Conservation (phyloP, 2,113 vertebrate species). For the Vulpes lagopus region DNA sequence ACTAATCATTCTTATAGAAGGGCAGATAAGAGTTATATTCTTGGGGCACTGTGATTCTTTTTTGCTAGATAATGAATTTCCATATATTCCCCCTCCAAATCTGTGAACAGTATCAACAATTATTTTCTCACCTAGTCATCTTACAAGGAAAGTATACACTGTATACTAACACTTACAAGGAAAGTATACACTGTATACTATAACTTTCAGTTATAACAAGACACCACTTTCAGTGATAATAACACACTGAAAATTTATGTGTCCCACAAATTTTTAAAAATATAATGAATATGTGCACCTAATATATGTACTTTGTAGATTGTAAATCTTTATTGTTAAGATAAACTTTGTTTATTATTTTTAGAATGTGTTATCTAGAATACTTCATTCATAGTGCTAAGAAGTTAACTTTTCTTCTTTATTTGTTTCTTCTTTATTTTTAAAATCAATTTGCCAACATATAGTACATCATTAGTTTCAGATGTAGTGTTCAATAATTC, state of each 20-base stretch:
- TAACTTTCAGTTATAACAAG: not conserved
- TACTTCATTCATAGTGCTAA: not conserved
- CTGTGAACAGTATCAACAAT: not conserved
- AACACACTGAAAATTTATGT: too few relatives aligned
- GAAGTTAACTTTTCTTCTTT: not conserved
- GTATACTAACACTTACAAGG: too few relatives aligned
- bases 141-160: not conserved
- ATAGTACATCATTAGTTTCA: too few relatives aligned
- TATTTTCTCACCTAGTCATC: not conserved
- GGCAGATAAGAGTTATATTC: not conserved
- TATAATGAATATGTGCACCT: not conserved
- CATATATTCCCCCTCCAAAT: not conserved
- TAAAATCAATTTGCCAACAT: too few relatives aligned
- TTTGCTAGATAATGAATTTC: not conserved
- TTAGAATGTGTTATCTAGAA: not conserved
- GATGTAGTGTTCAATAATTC: too few relatives aligned
- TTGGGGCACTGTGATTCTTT: not conserved
- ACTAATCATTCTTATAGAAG: too few relatives aligned
- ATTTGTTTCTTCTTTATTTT: too few relatives aligned
- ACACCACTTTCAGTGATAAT: not conserved
- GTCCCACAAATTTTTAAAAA: not conserved
- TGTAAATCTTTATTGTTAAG: not conserved
- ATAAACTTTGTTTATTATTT: not conserved
- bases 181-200: not conserved
- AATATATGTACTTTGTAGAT: not conserved